Conservation (phyloP, 2,797 vertebrate species). For the Manis pentadactyla region DNA sequence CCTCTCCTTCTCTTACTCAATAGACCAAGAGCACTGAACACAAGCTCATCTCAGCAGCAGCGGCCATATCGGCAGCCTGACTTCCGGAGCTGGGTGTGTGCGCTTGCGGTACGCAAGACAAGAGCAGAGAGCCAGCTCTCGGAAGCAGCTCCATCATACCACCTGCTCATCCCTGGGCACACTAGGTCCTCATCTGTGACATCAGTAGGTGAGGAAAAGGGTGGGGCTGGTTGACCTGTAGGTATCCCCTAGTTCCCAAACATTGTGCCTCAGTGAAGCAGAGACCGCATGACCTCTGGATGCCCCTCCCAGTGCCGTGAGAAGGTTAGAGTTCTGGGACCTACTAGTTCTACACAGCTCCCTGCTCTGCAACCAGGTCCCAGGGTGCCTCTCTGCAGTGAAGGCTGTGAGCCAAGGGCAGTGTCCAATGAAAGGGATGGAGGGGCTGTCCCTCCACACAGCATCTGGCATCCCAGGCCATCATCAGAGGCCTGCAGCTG, state of each 20-base stretch:
- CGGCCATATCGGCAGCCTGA: background rate
- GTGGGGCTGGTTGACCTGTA: background rate
- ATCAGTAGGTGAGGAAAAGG: background rate
- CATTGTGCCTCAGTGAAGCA: background rate
- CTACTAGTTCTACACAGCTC: background rate
- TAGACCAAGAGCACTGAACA: background rate
- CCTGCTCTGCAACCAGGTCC: background rate
- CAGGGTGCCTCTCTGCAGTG: background rate
- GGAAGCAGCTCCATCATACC: background rate
- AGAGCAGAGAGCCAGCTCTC: background rate
- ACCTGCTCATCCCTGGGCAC: background rate
- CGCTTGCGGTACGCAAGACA: background rate
- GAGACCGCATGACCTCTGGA: slow-evolving; percentile 33
- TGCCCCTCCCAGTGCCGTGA: background rate
- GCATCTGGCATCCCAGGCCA: background rate
- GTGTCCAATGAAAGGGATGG: slow-evolving; percentile 27
- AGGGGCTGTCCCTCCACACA: background rate
- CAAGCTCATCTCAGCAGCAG: background rate
- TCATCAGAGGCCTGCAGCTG: slow-evolving; percentile 47
- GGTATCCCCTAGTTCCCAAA: background rate
- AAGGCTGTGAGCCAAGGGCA: background rate
- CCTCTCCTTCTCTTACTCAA: background rate
- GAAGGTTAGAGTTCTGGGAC: background rate
- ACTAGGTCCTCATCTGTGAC: background rate
- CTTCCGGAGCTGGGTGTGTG: no score